phyloP scores from a whole-genome alignment of 2,113 vertebrate species.

The Phaethon lepturus region DNA sequence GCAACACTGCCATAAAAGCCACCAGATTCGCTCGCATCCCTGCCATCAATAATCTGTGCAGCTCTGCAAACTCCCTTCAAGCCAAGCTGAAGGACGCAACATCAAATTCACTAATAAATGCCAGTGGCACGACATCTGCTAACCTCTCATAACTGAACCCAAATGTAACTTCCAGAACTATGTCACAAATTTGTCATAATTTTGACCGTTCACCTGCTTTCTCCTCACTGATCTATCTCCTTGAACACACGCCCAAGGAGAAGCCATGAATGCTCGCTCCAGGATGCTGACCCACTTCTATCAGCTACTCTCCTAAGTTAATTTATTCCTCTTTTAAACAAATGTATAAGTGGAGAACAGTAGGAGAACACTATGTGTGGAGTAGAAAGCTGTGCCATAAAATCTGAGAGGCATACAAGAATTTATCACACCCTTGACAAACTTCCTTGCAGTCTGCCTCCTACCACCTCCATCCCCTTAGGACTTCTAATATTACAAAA shows the following conservation, averaged over 20 bases:
- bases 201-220: not conserved
- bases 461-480: not conserved
- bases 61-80: not conserved
- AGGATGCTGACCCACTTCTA: not conserved
- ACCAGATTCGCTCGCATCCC: not conserved
- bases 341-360: not conserved
- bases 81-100: not conserved
- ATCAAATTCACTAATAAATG: not conserved
- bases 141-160: not conserved
- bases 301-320: not conserved
- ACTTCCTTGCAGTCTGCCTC: not conserved
- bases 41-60: not conserved
- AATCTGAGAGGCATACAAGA: not conserved
- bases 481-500: not conserved
- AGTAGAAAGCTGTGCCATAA: not conserved
- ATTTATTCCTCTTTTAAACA: not conserved
- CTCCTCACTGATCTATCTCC: not conserved
- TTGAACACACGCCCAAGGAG: not conserved
- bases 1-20: not conserved
- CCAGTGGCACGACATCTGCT: not conserved
- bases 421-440: not conserved
- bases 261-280: not conserved
- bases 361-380: not conserved
- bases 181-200: not conserved
- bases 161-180: not conserved